A percentile compares a stretch with the other conserved stretches of the same genome.
phyloP scores from a whole-genome alignment of 37 sponge, comb jelly and placozoan species.

The Cliona cf. orientalis region DNA sequence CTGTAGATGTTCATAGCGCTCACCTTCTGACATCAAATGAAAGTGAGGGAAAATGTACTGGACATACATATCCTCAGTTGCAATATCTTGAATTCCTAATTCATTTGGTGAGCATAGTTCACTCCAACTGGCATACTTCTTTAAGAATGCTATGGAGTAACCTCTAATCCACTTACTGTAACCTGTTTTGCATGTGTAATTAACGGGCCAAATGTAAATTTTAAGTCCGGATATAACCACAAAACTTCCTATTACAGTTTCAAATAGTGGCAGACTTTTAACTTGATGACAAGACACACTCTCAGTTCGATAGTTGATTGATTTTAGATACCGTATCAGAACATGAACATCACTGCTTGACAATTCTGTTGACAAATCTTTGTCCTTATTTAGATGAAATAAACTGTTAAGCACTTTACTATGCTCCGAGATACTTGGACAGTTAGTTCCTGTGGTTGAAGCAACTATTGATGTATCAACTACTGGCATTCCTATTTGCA shows the following conservation, averaged over 20 bases:
- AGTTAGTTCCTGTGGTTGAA: background rate
- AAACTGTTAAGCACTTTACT: background rate
- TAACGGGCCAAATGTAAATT: background rate
- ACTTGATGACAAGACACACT: background rate
- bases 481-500: constrained; percentile 7
- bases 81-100: background rate
- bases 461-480: background rate
- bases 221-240: background rate
- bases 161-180: background rate
- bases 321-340: constrained; percentile 1
- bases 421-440: constrained; percentile 3
- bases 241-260: background rate
- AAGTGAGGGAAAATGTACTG: background rate
- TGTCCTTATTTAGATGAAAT: background rate
- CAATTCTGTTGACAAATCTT: background rate
- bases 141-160: background rate
- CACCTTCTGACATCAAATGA: background rate
- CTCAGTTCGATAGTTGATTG: constrained; percentile 9
- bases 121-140: background rate
- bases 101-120: background rate
- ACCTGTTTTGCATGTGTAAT: background rate
- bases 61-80: background rate
- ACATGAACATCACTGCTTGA: background rate
- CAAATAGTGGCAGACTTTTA: constrained; percentile 3
- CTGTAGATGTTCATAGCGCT: background rate